phyloP scores from a whole-genome alignment of 1,140 invertebrate species.

The Diuraphis noxia region DNA sequence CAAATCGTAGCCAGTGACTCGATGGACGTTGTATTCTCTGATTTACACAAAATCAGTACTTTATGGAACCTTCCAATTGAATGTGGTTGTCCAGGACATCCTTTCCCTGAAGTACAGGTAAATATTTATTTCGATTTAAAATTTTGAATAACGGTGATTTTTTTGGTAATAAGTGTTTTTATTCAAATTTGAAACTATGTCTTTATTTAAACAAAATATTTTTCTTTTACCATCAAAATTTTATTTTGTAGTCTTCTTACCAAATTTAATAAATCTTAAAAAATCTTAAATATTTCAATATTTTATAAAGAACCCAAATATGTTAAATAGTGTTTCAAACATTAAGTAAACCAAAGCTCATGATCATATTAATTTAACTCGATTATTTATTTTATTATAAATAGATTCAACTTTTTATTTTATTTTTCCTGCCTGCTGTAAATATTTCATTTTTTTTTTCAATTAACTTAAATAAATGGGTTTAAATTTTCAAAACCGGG shows the following conservation, averaged over 20 bases:
- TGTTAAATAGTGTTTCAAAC: not conserved
- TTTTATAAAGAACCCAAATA: not conserved
- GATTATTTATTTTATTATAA: not conserved
- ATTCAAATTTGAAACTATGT: not conserved
- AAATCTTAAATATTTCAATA: not conserved
- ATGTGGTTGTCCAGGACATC: slow-evolving; percentile 70
- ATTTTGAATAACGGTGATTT: not conserved
- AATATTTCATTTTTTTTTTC: not conserved
- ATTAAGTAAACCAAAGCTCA: not conserved
- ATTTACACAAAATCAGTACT: slow-evolving; percentile 76
- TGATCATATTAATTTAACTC: not conserved
- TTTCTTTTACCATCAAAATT: not conserved
- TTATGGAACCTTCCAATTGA: slow-evolving; percentile 79
- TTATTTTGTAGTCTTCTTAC: not conserved
- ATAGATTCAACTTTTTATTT: not conserved
- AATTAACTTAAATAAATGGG: not conserved
- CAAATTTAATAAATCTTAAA: not conserved
- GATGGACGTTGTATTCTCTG: slow-evolving; percentile 72
- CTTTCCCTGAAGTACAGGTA: slow-evolving; percentile 57
- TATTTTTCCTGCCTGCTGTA: not conserved
- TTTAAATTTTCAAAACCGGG: too few relatives aligned
- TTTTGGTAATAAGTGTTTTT: not conserved
- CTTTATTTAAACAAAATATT: not conserved
- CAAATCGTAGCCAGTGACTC: slow-evolving; percentile 93
- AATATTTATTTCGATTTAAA: slow-evolving; percentile 43